Evolutionary conservation across 2,797 vertebrate species (phyloP), one percentile per base, ranked within the genome.

Genomic region (Enteromius thamalakanensis): DNA sequence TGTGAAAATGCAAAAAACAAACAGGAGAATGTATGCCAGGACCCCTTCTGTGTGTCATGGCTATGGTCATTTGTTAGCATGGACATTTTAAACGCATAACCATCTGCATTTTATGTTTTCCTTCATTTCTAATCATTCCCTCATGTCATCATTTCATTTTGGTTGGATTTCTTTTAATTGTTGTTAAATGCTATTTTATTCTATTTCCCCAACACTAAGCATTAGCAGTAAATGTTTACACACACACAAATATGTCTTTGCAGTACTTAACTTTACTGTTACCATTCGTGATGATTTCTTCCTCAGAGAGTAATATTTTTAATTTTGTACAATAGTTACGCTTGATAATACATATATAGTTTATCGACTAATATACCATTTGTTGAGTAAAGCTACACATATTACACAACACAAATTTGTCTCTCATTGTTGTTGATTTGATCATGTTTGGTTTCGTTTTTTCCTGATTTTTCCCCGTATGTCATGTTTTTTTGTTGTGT

Each of bases 401-500:
- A 83, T 19, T 23, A 62, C 51, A 78, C 74, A 69, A 37, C 65
- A 69, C 53, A 1, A 69, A 83, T 62, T 53, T 70, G 65, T 83
- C 58, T 83, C 67, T 70, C 86, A 80, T 83, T 82, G 82, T 87
- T 85, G 86, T 86, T 74, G 53, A 76, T 86, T 87, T 69, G 77
- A 60, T 86, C 85, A 81, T 86, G 81, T 75, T 86, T 87, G 17
- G 87, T 83, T 91, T 70, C 62, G 76, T 88, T 88, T 89, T 89
- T 90, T 92, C 84, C 74, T 88, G 91, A 92, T 89, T 94, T 94
- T 94, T 95, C 93, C 91, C 92, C 91, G 91, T 95, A 90, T 94
- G 91, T 94, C 91, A 89, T 93, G 91, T 93, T 90, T 93, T 81
- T 90, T 85, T 86, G 84, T 96, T 95, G 95, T 97, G 95, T 96